Percentiles rank a stretch among this genome's conserved stretches.
Evolutionary conservation across 1,140 invertebrate species (phyloP).

Genomic region (Eupristina koningsbergeri): DNA sequence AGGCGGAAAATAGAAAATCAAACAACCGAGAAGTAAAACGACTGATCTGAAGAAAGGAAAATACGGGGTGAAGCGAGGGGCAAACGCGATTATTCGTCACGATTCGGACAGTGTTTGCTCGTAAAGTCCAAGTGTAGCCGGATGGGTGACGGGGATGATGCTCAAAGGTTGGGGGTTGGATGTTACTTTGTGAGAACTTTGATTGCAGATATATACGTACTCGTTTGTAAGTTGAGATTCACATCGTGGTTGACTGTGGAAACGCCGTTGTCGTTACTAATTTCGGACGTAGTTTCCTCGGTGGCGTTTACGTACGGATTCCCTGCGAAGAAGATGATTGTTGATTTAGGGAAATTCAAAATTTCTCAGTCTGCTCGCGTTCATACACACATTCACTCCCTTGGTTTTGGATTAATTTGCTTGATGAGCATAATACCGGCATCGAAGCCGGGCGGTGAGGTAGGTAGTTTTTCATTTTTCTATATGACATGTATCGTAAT

Average conservation of each 20-base stretch:
- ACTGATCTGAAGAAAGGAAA: neutral
- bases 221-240: conserved; percentile 77
- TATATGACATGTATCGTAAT: no score
- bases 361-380: neutral
- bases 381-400: neutral
- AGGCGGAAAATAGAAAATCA: neutral
- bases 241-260: conserved; percentile 74
- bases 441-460: neutral
- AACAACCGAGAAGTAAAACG: neutral
- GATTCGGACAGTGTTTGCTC: conserved; percentile 43
- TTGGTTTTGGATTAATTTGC: neutral
- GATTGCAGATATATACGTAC: conserved; percentile 66
- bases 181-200: conserved; percentile 32
- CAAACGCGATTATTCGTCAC: conserved; percentile 13
- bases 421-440: neutral
- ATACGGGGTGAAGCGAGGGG: neutral
- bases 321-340: conserved; percentile 59
- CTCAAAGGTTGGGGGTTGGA: no score
- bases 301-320: conserved; percentile 76
- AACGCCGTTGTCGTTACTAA: conserved; percentile 70
- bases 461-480: neutral
- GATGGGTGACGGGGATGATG: no score
- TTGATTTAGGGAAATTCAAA: conserved; percentile 52
- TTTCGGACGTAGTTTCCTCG: conserved; percentile 74
- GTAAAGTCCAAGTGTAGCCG: conserved; percentile 30